A percentile compares a stretch with the other conserved stretches of the same genome.
Evolutionary conservation across 2,797 vertebrate species (phyloP).

Genomic region (Nasua narica): DNA sequence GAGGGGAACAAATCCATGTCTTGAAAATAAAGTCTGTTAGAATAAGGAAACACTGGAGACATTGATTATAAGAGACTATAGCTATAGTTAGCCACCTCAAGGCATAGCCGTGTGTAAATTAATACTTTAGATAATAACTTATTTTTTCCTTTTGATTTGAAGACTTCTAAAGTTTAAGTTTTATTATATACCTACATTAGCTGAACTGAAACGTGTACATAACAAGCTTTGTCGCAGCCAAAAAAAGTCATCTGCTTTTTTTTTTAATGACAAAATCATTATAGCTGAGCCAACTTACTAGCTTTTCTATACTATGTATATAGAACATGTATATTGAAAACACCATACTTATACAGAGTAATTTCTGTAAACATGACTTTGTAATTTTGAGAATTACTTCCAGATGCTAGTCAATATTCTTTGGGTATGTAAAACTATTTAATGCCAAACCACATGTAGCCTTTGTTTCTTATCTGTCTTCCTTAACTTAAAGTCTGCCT

Average conservation of each 20-base stretch:
- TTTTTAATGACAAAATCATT: conserved; percentile 56
- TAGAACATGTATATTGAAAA: conserved; percentile 56
- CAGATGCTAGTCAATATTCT: conserved; percentile 59
- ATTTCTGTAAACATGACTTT: conserved; percentile 69
- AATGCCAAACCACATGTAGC: conserved; percentile 64
- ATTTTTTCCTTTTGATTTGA: conserved; percentile 52
- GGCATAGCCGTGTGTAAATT: conserved; percentile 54
- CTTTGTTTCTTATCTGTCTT: conserved; percentile 58
- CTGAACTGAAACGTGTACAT: conserved; percentile 56
- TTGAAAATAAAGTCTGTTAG: conserved; percentile 48
- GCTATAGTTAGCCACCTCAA: conserved; percentile 45
- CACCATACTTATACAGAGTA: not conserved
- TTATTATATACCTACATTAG: conserved; percentile 57
- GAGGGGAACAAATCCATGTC: not conserved
- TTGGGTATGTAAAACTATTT: conserved; percentile 70
- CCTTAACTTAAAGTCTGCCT: conserved; percentile 44
- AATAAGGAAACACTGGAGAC: conserved; percentile 56
- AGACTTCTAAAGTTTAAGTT: conserved; percentile 60
- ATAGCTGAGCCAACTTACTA: conserved; percentile 21
- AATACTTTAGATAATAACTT: conserved; percentile 60
- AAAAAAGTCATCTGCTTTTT: conserved; percentile 67
- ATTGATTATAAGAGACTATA: conserved; percentile 7
- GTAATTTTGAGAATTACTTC: conserved; percentile 66
- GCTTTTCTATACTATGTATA: conserved; percentile 67
- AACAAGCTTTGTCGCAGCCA: conserved; percentile 57